phyloP scores from a whole-genome alignment of 2,113 vertebrate species.

The Fregata magnificens region DNA sequence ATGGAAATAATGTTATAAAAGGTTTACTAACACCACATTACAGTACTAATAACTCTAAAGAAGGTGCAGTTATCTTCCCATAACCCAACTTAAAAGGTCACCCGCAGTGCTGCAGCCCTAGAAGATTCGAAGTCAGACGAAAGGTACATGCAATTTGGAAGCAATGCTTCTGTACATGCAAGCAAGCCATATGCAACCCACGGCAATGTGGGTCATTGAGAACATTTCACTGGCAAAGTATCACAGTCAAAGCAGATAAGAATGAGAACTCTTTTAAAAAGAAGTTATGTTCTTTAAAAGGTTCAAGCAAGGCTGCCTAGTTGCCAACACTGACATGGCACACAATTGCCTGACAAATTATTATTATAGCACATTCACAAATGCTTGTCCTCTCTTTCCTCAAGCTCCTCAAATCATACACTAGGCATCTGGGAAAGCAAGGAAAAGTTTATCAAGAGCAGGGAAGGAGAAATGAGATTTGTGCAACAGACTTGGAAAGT shows the following conservation, averaged over 20 bases:
- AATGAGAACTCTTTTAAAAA: background rate
- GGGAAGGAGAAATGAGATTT: background rate
- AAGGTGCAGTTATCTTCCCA: background rate
- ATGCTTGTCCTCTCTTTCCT: background rate
- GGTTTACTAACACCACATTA: background rate
- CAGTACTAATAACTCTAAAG: background rate
- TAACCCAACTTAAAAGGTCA: background rate
- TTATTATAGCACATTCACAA: background rate
- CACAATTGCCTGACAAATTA: background rate
- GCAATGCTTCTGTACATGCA: background rate
- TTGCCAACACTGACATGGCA: accelerated
- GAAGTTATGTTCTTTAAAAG: background rate
- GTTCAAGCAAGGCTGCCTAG: background rate
- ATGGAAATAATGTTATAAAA: background rate
- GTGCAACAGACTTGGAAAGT: background rate
- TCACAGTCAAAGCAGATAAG: background rate
- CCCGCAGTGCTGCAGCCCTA: background rate
- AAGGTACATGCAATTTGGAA: background rate
- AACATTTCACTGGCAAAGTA: background rate
- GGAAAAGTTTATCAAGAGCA: background rate
- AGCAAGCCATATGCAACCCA: background rate
- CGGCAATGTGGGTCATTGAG: background rate
- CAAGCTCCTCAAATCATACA: background rate
- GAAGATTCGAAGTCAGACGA: accelerated
- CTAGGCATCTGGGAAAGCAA: background rate